Evolutionary conservation across 2,113 vertebrate genomes (phyloP), one percentile per base, ranked within the genome.

Genomic region (Indicator indicator): DNA sequence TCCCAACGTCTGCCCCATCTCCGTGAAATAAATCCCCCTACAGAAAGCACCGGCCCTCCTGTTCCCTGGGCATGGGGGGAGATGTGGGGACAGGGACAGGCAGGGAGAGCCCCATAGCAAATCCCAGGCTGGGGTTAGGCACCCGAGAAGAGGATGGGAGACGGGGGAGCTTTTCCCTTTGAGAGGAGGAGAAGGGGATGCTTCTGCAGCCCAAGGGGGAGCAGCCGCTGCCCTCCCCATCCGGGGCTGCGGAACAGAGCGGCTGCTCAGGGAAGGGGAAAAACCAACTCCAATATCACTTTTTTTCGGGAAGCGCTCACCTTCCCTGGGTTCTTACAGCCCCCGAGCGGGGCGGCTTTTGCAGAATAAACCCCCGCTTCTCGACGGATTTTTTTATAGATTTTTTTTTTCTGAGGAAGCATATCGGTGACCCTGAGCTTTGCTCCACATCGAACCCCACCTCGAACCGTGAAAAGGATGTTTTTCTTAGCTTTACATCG

Each of bases 401-500:
- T 40, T 38, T 62, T 36, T 55, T 15, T 62, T 36, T 28, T 7
- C 7, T 6, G 4, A 2, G 30, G 33, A 21, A 80, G 44, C 1
- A 17, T 65, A 68, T 84, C 30, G 26, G 36, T 70, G 59, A 28
- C 9, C 46, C 44, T 2, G 63, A 52, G 86, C 18, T 79, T 79
- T 36, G 63, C 59, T 76, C 38, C 30, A 0, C 68, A 83, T 69
- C 72, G 11, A 83, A 65, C 48, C 27, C 38, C 33, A 9, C 7
- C 3, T 3, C 8, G 9, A 32, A 20, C 7, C 0, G 5, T 7
- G 62, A 63, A 38, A 38, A 28, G 36, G 36, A 10, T 40, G 38
- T 17, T 64, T 62, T 62, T 62, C 60, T 74, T 84, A 26, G 11
- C 36, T 9, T 65, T 85, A 26, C 19, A 65, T 83, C 24, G 9